phyloP scores from a whole-genome alignment of 2,113 vertebrate genomes.

The Cebidichthys violaceus region DNA sequence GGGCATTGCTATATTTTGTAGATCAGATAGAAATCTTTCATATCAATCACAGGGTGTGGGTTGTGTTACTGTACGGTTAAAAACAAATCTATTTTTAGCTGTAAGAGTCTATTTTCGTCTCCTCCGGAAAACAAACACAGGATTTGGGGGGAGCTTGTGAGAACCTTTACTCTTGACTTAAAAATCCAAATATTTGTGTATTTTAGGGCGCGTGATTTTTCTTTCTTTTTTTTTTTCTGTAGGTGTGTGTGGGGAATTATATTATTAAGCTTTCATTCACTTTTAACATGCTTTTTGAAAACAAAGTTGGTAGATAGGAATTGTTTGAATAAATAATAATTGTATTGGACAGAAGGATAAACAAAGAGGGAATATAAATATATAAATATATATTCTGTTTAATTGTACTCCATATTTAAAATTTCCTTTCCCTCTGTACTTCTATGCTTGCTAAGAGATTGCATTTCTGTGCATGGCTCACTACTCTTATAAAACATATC shows the following conservation, averaged over 20 bases:
- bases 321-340: slow-evolving; percentile 38
- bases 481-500: slow-evolving; percentile 31
- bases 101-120: slow-evolving; percentile 98
- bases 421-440: slow-evolving; percentile 39
- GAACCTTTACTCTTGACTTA: slow-evolving; percentile 64
- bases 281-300: slow-evolving; percentile 51
- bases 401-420: slow-evolving; percentile 74
- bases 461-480: slow-evolving; percentile 57
- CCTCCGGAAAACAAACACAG: slow-evolving; percentile 74
- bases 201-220: slow-evolving; percentile 70
- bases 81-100: slow-evolving; percentile 96
- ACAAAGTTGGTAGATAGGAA: slow-evolving; percentile 42
- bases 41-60: slow-evolving; percentile 84
- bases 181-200: slow-evolving; percentile 81
- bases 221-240: slow-evolving; percentile 41
- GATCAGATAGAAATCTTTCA: slow-evolving; percentile 86
- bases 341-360: slow-evolving; percentile 46
- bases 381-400: slow-evolving; percentile 65
- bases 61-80: slow-evolving; percentile 89
- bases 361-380: slow-evolving; percentile 64
- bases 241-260: slow-evolving; percentile 61
- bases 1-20: slow-evolving; percentile 99
- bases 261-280: slow-evolving; percentile 46
- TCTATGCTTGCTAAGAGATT: slow-evolving; percentile 56
- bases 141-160: slow-evolving; percentile 71